Evolutionary conservation across 2,888 invertebrate species (phyloP), one percentile per base, ranked within the genome.

Genomic region (Megamerina dolium): DNA sequence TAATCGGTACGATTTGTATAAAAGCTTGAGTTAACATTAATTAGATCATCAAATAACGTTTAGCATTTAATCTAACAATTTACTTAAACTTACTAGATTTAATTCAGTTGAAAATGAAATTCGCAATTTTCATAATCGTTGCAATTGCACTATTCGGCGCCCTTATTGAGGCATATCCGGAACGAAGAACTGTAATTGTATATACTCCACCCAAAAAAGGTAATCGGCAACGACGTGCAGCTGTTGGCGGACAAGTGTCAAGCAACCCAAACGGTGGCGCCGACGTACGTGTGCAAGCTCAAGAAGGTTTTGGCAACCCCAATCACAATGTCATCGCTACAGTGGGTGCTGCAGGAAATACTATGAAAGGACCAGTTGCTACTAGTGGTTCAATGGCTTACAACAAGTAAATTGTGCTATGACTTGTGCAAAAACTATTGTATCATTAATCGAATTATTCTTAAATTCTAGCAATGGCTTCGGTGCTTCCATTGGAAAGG

Each of bases 201-300:
- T 17, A 0, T 17, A 13, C 12, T 33, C 21, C 46, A 42, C 1
- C 44, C 41, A n/a, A 52, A 50, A 3, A 51, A 61, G 13, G 49
- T 55, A 59, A 55, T n/a, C n/a, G n/a, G n/a, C n/a, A n/a, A n/a
- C n/a, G n/a, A n/a, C n/a, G n/a, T n/a, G n/a, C n/a, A n/a, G n/a
- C n/a, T n/a, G n/a, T n/a, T n/a, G 51, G 62, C 2, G 63, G 64
- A 2, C 53, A 57, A 3, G 4, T 61, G 26, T 18, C 53, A 5
- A 58, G 58, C 2, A 59, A 61, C 50, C 66, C 64, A 1, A 54
- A 54, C 17, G 64, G 66, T 4, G 64, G 64, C 0, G 36, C 57
- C 1, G 58, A 64, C 55, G 64, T 61, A 2, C 53, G 55, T 0
- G 0, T 64, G 16, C 46, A 54, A 4, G 51, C 64, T 1, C 50